Evolutionary conservation across 2,888 invertebrate species (phyloP).

Genomic region (Drosophila heteroneura): DNA sequence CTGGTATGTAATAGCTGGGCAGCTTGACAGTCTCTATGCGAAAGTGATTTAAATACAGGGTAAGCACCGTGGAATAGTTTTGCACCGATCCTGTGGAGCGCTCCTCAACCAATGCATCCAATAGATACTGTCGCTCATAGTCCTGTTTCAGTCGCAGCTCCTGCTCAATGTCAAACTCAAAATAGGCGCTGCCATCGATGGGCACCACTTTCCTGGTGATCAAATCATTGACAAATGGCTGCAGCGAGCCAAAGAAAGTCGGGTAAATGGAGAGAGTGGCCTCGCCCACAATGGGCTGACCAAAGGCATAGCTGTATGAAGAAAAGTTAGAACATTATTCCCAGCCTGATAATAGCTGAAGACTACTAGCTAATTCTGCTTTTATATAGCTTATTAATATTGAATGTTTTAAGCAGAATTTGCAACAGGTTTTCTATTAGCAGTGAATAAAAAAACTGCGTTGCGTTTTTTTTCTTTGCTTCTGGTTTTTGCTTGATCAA

Average conservation of each 20-base stretch:
- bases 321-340: neutral
- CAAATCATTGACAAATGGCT: conserved; percentile 84
- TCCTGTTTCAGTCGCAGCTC: conserved; percentile 93
- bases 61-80: conserved; percentile 91
- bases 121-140: conserved; percentile 91
- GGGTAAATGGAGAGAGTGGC: conserved; percentile 94
- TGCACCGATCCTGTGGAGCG: conserved; percentile 93
- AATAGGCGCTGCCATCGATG: conserved; percentile 88
- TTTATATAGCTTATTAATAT: neutral
- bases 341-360: neutral
- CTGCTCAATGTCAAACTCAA: conserved; percentile 91
- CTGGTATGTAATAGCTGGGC: conserved; percentile 96
- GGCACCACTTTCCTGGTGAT: conserved; percentile 90
- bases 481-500: neutral
- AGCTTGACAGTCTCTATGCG: conserved; percentile 93
- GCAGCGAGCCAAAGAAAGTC: conserved; percentile 87
- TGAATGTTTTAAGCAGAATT: neutral
- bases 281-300: conserved; percentile 94
- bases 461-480: neutral
- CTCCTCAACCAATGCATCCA: conserved; percentile 97
- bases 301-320: conserved; percentile 85
- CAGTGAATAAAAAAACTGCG: neutral
- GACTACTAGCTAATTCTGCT: neutral
- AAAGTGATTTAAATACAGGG: conserved; percentile 92
- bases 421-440: neutral